phyloP scores from a whole-genome alignment of 2,113 vertebrate species.

The Platysteira castanea region DNA sequence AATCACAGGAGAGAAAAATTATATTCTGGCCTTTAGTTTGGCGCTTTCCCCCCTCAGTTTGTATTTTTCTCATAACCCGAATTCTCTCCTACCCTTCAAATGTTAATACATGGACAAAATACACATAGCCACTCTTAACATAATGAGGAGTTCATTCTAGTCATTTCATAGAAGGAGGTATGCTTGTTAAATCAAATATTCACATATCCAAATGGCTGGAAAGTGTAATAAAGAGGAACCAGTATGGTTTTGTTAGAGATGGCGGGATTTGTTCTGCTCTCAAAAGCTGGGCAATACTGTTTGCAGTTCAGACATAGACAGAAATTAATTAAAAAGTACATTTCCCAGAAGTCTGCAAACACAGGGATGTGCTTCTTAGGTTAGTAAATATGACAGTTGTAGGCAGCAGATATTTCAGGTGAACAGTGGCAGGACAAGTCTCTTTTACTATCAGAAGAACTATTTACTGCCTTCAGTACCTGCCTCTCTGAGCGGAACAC shows the following conservation, averaged over 20 bases:
- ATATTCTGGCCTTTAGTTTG: not conserved
- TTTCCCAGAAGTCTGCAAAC: not conserved
- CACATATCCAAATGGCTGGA: not conserved
- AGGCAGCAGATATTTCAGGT: not conserved
- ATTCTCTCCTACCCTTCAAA: not conserved
- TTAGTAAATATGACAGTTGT: not conserved
- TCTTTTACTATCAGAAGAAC: not conserved
- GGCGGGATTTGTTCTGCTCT: not conserved
- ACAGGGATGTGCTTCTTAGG: not conserved
- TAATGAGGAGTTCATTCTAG: not conserved
- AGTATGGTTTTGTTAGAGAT: not conserved
- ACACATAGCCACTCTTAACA: not conserved
- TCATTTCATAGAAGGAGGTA: not conserved
- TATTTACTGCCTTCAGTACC: not conserved
- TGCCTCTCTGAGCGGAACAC: not conserved
- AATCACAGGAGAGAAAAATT: not conserved
- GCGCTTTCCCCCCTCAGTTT: rapidly evolving
- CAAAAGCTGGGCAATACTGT: not conserved
- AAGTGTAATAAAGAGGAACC: not conserved
- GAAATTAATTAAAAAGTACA: not conserved
- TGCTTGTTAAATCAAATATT: not conserved
- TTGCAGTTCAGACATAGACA: not conserved
- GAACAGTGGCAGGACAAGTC: not conserved
- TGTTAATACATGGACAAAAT: not conserved
- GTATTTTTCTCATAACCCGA: not conserved